Evolutionary conservation across 2,797 vertebrate species (phyloP), one percentile per base, ranked within the genome.

Genomic region (Clamator glandarius): DNA sequence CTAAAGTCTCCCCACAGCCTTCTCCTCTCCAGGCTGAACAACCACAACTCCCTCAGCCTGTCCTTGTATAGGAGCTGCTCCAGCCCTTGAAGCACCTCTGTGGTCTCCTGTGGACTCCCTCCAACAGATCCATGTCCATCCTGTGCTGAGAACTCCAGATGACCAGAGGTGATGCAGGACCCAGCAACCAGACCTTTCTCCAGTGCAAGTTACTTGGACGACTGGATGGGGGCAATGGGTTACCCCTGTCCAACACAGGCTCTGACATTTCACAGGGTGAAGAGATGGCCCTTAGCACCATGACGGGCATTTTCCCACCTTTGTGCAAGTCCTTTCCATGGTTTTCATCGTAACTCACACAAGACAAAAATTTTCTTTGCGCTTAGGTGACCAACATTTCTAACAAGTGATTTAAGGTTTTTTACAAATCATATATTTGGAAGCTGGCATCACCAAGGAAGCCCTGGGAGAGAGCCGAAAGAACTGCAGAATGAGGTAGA

Each of bases 171-270:
- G n/a, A 35, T 69, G 23, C 0, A 26, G 41, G 29, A 84, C 39
- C 44, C n/a, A 57, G 11, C 29, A 84, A 68, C 33, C 24, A 88
- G 89, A 33, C 11, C n/a, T 68, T 67, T 44, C 16, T 11, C 6
- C 1, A 1, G 8, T 23, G 7, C 19, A 62, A 48, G 12, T 33
- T 26, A 39, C 4, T 41, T 75, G 42, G 44, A 15, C 48, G 72
- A 31, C 59, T 3, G 3, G 15, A 2, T 29, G n/a, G 54, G 25
- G n/a, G 21, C 66, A 48, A 2, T 4, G 10, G 26, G 5, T 5
- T 2, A 1, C 61, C n/a, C 12, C 41, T 24, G 12, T 20, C 42
- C 46, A 55, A 31, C 36, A 35, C 10, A 4, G 1, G 5, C 23
- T 67, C 39, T 55, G 66, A 17, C 7, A 8, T 26, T 62, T 77